Conservation (phyloP, 2,113 vertebrate species). For the Lampris megalopsis region DNA sequence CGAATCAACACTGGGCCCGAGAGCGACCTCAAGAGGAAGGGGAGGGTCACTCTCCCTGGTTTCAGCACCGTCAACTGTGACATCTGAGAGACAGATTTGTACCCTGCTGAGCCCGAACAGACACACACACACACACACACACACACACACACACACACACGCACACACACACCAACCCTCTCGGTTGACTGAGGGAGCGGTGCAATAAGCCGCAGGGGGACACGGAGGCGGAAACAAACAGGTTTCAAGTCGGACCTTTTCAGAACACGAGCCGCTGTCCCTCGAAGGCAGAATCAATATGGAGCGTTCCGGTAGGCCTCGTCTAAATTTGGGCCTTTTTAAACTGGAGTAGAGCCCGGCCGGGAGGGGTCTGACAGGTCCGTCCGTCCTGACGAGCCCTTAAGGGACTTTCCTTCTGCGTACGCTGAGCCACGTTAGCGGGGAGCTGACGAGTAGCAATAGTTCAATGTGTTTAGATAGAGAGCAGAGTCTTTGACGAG, state of each 20-base stretch:
- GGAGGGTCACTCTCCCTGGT: conserved; percentile 92
- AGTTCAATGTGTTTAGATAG: conserved; percentile 69
- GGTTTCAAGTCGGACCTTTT: conserved; percentile 53
- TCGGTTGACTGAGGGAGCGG: conserved; percentile 55
- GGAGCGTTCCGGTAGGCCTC: conserved; percentile 33
- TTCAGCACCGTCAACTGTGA: conserved; percentile 88
- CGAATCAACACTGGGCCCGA: conserved; percentile 89
- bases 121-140: conserved; percentile 5
- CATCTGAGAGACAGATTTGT: conserved; percentile 62
- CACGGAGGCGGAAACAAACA: conserved; percentile 45
- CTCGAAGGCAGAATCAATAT: conserved; percentile 44
- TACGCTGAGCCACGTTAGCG: conserved; percentile 81
- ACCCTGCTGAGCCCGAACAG: conserved; percentile 6
- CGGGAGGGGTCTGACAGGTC: neutral
- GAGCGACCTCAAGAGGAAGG: conserved; percentile 88
- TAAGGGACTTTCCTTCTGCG: conserved; percentile 56
- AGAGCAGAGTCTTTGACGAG: conserved; percentile 61
- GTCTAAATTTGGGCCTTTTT: conserved; percentile 51
- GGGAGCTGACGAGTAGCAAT: conserved; percentile 77
- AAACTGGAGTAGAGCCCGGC: conserved; percentile 31
- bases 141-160: conserved; percentile 4
- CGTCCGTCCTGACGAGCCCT: neutral
- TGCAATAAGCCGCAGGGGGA: conserved; percentile 76
- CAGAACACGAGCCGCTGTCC: conserved; percentile 72
- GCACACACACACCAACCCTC: conserved; percentile 22